A percentile compares a stretch with the other conserved stretches of the same genome.
These are phyloP conservation scores for Reinhardtius hippoglossoides DNA, from an alignment of 2,113 vertebrate genomes.

Conservation along the genomic window DNA sequence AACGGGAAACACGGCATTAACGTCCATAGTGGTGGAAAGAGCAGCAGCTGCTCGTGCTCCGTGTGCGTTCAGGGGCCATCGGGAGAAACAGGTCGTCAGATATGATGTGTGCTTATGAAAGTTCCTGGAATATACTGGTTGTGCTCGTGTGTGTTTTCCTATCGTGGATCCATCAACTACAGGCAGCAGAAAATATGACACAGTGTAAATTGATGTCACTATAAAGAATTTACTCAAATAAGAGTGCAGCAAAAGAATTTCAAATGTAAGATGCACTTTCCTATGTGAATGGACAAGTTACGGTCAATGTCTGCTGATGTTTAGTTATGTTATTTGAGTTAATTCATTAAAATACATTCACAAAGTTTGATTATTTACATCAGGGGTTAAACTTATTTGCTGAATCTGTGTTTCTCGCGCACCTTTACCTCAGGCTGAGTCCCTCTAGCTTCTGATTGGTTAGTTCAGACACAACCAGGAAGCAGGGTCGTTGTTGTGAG, in stretches of 20 bases:
- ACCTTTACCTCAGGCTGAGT: too few relatives aligned
- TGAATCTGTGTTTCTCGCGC: too few relatives aligned
- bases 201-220: too few relatives aligned
- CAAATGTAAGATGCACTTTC: not conserved
- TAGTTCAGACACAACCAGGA: too few relatives aligned
- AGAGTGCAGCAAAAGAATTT: not conserved
- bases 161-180: not conserved
- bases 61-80: conserved; percentile 35
- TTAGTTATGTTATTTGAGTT: not conserved
- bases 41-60: conserved; percentile 63
- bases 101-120: conserved; percentile 32
- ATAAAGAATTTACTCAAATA: too few relatives aligned
- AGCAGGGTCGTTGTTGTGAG: too few relatives aligned
- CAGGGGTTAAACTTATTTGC: too few relatives aligned
- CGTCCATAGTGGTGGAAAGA: conserved; percentile 39
- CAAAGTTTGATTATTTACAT: not conserved
- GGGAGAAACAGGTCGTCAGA: conserved; percentile 38
- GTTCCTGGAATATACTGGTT: not conserved
- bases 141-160: not conserved
- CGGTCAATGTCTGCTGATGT: not conserved
- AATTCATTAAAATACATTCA: not conserved
- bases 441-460: too few relatives aligned
- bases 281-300: not conserved
- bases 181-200: too few relatives aligned
- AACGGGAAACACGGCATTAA: conserved; percentile 57